phyloP scores from a whole-genome alignment of 2,113 vertebrate species.

The Leptobrachium ailaonicum region DNA sequence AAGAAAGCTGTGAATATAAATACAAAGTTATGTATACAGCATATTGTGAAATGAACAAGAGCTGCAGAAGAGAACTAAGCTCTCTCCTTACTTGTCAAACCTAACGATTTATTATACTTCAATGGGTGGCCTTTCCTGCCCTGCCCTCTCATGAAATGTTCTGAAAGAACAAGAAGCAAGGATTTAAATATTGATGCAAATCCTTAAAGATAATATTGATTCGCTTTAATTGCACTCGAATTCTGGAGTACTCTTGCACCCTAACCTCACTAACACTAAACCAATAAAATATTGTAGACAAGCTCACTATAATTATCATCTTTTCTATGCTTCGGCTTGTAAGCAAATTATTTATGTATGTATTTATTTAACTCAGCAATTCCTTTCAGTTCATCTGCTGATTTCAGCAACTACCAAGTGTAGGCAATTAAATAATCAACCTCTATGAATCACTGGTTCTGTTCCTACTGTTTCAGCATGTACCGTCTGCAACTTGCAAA shows the following conservation, averaged over 20 bases:
- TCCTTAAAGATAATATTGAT: constrained; percentile 25
- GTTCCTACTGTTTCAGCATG: constrained; percentile 10
- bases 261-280: constrained; percentile 8
- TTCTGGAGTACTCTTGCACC: neutral
- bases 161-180: neutral
- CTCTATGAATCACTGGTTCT: constrained; percentile 34
- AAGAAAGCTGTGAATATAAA: neutral
- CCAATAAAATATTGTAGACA: constrained; percentile 26
- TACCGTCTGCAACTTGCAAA: constrained; percentile 1
- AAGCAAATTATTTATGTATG: constrained; percentile 45
- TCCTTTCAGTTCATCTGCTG: constrained; percentile 35
- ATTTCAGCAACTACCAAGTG: constrained; percentile 37
- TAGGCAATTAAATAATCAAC: constrained; percentile 45
- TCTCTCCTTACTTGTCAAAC: neutral
- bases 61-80: neutral
- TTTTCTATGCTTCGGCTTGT: constrained; percentile 16
- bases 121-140: neutral
- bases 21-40: neutral
- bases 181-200: constrained; percentile 20
- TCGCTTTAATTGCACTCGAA: constrained; percentile 7
- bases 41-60: neutral
- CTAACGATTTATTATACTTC: neutral
- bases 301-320: constrained; percentile 2
- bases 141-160: neutral
- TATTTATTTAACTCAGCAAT: constrained; percentile 43